Base-by-base conservation (phyloP, 2,113 vertebrate species). In the Dipodomys spectabilis region DNA sequence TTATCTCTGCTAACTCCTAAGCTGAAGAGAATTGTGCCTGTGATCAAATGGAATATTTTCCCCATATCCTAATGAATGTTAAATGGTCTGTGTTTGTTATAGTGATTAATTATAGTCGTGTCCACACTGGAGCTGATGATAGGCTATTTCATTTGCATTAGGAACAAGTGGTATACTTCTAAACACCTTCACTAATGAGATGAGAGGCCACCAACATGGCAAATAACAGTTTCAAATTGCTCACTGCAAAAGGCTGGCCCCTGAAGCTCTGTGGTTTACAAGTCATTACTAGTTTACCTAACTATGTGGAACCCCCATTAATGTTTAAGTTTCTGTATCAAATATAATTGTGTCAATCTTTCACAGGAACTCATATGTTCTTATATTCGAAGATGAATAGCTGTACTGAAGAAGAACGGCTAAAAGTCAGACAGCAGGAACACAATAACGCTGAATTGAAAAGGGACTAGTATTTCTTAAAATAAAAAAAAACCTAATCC, bases 51-150 rank as follows among this genome's bases (percentile, higher is more conserved):
- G 32, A 88, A 11, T 39, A 79, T 87, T 67, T 86, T 57, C 90
- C 4, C 0, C 30, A 39, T 28, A 80, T 16, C 64, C 83, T 94
- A 97, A 96, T 83, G 23, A 93, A 89, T 94, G 96, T 94, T 94
- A 96, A 91, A 93, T 94, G 94, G 64, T 69, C n/a, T 91, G 27
- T 19, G 4, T 93, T 95, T 68, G 83, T 93, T 97, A 95, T 89
- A 87, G 39, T 94, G 97, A 82, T 93, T 95, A 95, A 96, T 97
- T 92, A 93, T 0, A 9, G 64, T 71, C 91, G 73, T 91, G n/a
- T 90, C 81, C 90, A 94, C 77, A 90, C 9, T 60, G 53, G 28
- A 86, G 13, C 32, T 91, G n/a, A 97, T 95, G 82, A 95, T 96
- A 96, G 91, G 93, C 64, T 86, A 28, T 96, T 93, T 95, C 57